phyloP scores from a whole-genome alignment of 2,113 vertebrate species.

The Phylloscopus trochiloides region DNA sequence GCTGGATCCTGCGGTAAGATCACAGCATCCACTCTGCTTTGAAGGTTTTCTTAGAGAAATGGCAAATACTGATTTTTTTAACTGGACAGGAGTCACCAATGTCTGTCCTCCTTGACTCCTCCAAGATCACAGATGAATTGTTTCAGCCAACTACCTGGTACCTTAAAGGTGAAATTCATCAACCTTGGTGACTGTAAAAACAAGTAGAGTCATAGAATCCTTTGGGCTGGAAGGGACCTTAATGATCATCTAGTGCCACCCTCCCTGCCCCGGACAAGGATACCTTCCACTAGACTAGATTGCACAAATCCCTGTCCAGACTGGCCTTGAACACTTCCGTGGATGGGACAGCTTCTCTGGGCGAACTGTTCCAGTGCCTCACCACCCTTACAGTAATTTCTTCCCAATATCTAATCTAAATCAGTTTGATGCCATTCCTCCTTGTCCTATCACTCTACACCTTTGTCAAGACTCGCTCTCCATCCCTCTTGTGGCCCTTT shows the following conservation, averaged over 20 bases:
- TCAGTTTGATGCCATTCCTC: neutral
- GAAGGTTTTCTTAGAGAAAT: neutral
- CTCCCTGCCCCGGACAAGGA: too few species aligned
- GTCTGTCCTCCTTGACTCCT: neutral
- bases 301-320: neutral
- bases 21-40: fast-evolving
- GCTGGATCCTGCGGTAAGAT: neutral
- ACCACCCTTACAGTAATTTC: neutral
- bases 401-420: neutral
- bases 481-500: neutral
- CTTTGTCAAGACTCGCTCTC: neutral
- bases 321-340: neutral
- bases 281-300: neutral
- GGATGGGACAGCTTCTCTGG: neutral
- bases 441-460: neutral
- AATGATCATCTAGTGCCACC: neutral
- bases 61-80: neutral
- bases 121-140: neutral
- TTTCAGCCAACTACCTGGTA: neutral
- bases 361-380: neutral
- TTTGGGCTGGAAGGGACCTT: neutral
- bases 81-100: neutral
- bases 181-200: neutral
- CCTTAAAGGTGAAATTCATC: neutral
- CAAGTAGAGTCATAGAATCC: neutral